A percentile compares a stretch with the other conserved stretches of the same genome.
These are phyloP conservation scores for Trididemnum miniatum DNA, from an alignment of 23 tunicate species.

Conservation along the genomic window DNA sequence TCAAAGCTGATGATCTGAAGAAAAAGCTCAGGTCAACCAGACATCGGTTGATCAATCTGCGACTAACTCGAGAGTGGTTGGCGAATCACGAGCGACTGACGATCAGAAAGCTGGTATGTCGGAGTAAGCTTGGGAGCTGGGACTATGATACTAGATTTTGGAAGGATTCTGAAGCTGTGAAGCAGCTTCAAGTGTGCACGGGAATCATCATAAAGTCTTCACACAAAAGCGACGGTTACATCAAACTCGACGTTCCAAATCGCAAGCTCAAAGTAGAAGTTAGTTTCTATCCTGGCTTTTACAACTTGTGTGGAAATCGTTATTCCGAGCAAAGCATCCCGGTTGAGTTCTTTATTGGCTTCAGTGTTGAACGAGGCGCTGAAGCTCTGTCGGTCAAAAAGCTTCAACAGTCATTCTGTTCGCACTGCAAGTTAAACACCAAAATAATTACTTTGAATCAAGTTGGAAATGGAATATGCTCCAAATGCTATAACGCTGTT, in stretches of 20 bases:
- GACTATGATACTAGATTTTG: conserved; percentile 34
- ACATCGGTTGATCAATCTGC: neutral
- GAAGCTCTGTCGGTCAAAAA: conserved; percentile 9
- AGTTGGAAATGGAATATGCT: conserved; percentile 21
- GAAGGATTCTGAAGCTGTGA: conserved; percentile 5
- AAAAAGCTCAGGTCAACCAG: neutral
- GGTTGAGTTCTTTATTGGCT: conserved; percentile 61
- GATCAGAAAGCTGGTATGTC: conserved; percentile 24
- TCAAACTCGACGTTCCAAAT: conserved; percentile 35
- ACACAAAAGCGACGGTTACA: conserved; percentile 17
- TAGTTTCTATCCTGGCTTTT: conserved; percentile 40
- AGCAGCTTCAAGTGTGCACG: conserved; percentile 35
- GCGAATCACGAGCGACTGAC: conserved; percentile 25
- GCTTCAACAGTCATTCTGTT: conserved; percentile 9
- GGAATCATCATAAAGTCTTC: conserved; percentile 49
- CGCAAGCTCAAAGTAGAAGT: conserved; percentile 6
- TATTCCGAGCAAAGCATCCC: conserved; percentile 23
- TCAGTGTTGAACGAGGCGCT: conserved; percentile 46
- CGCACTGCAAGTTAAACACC: neutral
- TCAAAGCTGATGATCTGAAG: neutral
- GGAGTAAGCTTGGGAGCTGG: conserved; percentile 42
- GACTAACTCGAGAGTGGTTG: conserved; percentile 7
- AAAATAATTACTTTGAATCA: conserved; percentile 25
- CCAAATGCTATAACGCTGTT: conserved; percentile 1
- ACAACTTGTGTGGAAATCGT: conserved; percentile 19